Conservation (phyloP, 2,113 vertebrate genomes). For the zebrafish (Danio rerio) region GRCz12tu NC_133185.1:9506501-9507000, state of each 20-base stretch:
- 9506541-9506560: not conserved
- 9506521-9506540: not conserved
- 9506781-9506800: not conserved
- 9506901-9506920: no score
- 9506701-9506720: not conserved
- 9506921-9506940: no score
- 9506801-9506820: not conserved
- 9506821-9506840: no score
- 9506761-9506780: slow-evolving; percentile 5
- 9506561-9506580: slow-evolving; percentile 43
- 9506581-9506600: not conserved
- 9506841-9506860: no score
- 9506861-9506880: no score
- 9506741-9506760: not conserved
- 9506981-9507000: no score
- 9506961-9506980: no score
- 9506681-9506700: slow-evolving; percentile 12
- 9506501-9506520: no score
- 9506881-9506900: no score
- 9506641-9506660: slow-evolving; percentile 19
- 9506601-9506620: not conserved
- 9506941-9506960: no score
- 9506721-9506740: slow-evolving; percentile 10
- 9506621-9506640: not conserved
- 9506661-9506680: slow-evolving; percentile 14